Evolutionary conservation across 2,113 vertebrate genomes (phyloP).

Genomic region (Indri indri): DNA sequence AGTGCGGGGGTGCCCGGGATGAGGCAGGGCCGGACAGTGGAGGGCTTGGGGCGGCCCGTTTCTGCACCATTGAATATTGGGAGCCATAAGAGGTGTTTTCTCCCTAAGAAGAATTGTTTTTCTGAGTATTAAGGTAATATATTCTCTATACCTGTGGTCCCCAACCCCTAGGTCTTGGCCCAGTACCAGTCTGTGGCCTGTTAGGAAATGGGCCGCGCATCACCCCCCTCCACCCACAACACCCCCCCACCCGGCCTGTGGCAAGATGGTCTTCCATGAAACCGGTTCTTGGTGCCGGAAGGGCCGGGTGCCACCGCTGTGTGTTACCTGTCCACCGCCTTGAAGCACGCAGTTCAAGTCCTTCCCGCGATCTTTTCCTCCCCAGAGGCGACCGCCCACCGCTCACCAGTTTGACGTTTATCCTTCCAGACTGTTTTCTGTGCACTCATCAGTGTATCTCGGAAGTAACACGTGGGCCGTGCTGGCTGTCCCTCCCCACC

Average conservation of each 20-base stretch:
- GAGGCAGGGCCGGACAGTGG: background rate
- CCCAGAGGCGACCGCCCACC: background rate
- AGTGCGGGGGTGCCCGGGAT: too few relatives aligned
- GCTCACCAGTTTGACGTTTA: background rate
- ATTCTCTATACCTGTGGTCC: background rate
- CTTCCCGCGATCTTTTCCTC: background rate
- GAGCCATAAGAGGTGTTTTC: background rate
- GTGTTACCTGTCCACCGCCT: background rate
- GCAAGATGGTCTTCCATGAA: too few relatives aligned
- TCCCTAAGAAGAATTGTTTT: background rate
- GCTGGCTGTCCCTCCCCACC: background rate
- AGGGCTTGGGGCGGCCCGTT: background rate
- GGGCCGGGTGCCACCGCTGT: too few relatives aligned
- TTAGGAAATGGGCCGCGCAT: too few relatives aligned
- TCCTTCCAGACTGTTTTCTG: background rate
- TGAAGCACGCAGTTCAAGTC: background rate
- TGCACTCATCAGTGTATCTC: background rate
- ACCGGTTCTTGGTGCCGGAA: too few relatives aligned
- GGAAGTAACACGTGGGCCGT: background rate
- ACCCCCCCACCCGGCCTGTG: too few relatives aligned
- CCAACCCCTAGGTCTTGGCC: too few relatives aligned
- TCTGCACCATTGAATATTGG: background rate
- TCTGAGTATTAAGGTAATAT: background rate
- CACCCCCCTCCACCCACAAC: too few relatives aligned
- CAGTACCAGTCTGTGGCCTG: too few relatives aligned